Evolutionary conservation across 1,140 invertebrate species (phyloP), one percentile per base, ranked within the genome.

Genomic region (Pararge aegeria): DNA sequence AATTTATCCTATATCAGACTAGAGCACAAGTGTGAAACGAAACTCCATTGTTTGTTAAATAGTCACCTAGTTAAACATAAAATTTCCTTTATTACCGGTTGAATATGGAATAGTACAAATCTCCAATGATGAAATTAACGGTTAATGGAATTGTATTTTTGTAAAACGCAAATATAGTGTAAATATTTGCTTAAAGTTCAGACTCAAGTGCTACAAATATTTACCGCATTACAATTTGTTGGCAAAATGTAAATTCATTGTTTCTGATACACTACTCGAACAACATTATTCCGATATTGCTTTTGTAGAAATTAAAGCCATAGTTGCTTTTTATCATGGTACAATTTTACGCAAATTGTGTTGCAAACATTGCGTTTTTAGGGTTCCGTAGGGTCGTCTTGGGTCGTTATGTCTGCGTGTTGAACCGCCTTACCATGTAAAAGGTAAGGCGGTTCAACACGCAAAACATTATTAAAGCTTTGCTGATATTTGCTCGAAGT

Each of bases 151-250:
- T 37, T 37, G 15, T 16, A 40, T 37, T 37, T 37, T 13, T n/a
- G n/a, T n/a, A n/a, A n/a, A 9, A 40, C 15, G 2, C 15, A 5
- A 40, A 40, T 16, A 15, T 10, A 40, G 3, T 40, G 5, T 16
- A 40, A 16, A 40, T 40, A 37, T 40, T 15, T 2, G 38, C 9
- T 3, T 16, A 40, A 40, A 40, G 16, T 15, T 40, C 38, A 16
- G 3, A 5, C 38, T 18, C 38, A 40, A 18, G 37, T 42, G 5
- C 37, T 44, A 38, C 53, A 55, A 55, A 55, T 55, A 55, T 55
- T 55, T 55, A 40, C 38, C 53, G 53, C 19, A 40, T 40, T 44
- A 55, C 53, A 55, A 55, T 55, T 55, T 44, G 53, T 55, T 55
- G 18, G 40, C 38, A 55, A 55, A 55, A 55, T 55, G 53, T 38